Evolutionary conservation across 35 echinoderm and acorn worm genomes (phyloP).

Genomic region (Lytechinus variegatus): DNA sequence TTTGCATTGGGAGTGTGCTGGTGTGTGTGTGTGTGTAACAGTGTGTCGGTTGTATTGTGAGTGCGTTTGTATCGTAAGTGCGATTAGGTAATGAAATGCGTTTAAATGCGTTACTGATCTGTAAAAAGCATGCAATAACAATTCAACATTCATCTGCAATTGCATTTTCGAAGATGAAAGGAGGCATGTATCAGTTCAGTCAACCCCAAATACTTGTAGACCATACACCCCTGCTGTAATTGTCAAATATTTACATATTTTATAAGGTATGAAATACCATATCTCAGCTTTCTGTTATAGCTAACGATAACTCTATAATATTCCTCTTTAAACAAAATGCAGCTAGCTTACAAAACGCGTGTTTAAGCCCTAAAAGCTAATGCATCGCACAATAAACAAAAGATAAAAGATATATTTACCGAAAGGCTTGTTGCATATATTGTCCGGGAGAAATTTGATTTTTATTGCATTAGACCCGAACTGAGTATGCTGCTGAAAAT

Average conservation of each 20-base stretch:
- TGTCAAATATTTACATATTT: not conserved
- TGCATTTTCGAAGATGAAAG: not conserved
- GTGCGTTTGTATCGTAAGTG: not conserved
- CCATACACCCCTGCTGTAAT: not conserved
- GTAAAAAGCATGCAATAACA: not conserved
- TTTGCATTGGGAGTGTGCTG: not conserved
- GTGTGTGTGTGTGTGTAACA: not conserved
- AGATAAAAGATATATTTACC: not conserved
- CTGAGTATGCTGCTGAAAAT: not conserved
- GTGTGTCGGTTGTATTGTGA: not conserved
- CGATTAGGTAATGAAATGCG: not conserved
- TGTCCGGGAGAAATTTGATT: not conserved
- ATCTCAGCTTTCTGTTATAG: not conserved
- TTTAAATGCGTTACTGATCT: not conserved
- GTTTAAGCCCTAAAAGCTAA: slow-evolving; percentile 2
- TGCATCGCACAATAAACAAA: not conserved
- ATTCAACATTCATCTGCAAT: not conserved
- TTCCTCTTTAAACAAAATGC: not conserved
- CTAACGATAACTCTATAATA: not conserved
- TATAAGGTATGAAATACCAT: not conserved
- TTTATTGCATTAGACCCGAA: not conserved
- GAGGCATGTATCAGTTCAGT: not conserved
- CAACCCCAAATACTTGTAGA: not conserved
- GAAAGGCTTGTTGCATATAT: not conserved
- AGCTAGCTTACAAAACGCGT: not conserved